Percentiles rank a stretch among this genome's conserved stretches.
phyloP scores from a whole-genome alignment of 2,113 vertebrate species.

The Corythaeola cristata region DNA sequence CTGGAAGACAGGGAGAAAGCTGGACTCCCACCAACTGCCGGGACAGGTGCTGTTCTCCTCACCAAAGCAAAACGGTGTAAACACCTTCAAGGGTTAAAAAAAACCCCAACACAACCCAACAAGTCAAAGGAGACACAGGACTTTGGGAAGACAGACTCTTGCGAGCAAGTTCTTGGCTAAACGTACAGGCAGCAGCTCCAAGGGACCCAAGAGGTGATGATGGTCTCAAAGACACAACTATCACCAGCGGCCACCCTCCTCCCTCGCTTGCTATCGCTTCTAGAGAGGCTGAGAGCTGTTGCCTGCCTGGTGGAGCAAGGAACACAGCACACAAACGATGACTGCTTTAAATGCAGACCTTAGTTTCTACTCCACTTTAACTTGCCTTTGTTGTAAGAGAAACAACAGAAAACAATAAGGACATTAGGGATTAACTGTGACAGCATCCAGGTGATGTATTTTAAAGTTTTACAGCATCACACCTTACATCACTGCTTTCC shows the following conservation, averaged over 20 bases:
- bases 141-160: no score
- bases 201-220: rapidly evolving
- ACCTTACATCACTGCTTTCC: no score
- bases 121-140: neutral
- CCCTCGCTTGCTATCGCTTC: neutral
- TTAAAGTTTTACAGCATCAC: neutral
- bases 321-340: neutral
- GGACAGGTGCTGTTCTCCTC: no score
- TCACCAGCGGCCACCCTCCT: neutral
- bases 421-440: neutral
- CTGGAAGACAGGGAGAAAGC: no score
- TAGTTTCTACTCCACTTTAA: neutral
- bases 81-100: no score
- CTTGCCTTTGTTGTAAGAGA: no score
- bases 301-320: neutral
- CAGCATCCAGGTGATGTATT: neutral
- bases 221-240: neutral
- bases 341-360: rapidly evolving
- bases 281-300: neutral
- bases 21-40: no score
- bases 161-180: no score
- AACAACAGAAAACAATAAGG: neutral
- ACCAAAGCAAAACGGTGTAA: no score
- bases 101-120: no score
- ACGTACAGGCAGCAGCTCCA: neutral